Evolutionary conservation across 2,113 vertebrate genomes (phyloP).

Genomic region (Epinephelus moara): DNA sequence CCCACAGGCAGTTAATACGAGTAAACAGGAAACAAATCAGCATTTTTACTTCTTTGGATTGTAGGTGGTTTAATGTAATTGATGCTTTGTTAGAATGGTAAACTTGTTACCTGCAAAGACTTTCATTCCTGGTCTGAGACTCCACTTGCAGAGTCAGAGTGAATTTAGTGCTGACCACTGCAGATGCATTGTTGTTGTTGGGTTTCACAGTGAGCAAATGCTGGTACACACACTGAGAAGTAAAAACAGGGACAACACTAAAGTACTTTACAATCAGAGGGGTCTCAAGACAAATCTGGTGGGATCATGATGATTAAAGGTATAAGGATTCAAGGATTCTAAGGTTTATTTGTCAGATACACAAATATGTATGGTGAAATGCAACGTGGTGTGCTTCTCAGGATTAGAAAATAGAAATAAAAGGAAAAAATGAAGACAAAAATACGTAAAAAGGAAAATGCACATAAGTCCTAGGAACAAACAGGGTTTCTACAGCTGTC

Average conservation of each 20-base stretch:
- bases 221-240: slow-evolving; percentile 81
- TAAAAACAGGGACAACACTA: background rate
- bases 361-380: background rate
- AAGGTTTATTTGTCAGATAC: background rate
- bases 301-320: background rate
- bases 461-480: background rate
- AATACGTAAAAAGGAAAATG: background rate
- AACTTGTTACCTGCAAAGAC: slow-evolving; percentile 79
- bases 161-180: slow-evolving; percentile 79
- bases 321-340: background rate
- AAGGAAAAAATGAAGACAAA: background rate
- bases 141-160: slow-evolving; percentile 73
- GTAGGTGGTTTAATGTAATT: background rate
- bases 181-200: slow-evolving; percentile 71
- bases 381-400: background rate
- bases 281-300: background rate
- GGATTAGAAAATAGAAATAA: background rate
- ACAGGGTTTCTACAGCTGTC: too few species aligned
- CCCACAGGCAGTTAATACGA: slow-evolving; percentile 28
- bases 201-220: slow-evolving; percentile 65
- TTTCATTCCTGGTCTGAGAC: slow-evolving; percentile 47
- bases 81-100: background rate
- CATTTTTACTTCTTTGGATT: background rate
- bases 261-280: background rate
- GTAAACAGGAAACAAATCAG: slow-evolving; percentile 31